Evolutionary conservation across 1,140 invertebrate species (phyloP).

Genomic region (Drosophila pseudoobscura): DNA sequence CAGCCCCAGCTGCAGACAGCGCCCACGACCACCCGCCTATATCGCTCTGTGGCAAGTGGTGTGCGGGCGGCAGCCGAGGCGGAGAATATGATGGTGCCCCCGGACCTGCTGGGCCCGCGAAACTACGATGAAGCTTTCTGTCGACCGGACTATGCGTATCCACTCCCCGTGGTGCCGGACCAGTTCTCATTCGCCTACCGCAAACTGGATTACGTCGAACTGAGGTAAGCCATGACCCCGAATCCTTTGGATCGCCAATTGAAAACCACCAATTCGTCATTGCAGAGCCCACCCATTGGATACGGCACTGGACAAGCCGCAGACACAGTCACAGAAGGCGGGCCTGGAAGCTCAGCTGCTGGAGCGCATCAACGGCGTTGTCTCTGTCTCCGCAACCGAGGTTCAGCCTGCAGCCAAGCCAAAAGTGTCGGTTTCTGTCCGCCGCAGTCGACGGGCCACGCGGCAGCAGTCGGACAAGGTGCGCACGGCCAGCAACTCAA

Average conservation of each 20-base stretch:
- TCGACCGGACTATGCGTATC: constrained; percentile 86
- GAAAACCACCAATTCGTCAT: not conserved
- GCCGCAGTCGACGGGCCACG: constrained; percentile 33
- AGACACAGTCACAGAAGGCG: constrained; percentile 83
- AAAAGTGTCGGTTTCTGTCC: constrained; percentile 3
- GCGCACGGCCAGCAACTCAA: constrained; percentile 44
- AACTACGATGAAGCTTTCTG: constrained; percentile 44
- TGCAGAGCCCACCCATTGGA: constrained; percentile 92
- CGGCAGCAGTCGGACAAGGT: constrained; percentile 37
- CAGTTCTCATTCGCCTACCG: constrained; percentile 95
- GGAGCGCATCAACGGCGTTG: not conserved
- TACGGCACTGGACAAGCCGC: constrained; percentile 92
- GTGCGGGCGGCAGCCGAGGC: constrained; percentile 57
- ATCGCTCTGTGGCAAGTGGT: constrained; percentile 49
- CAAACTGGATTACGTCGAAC: constrained; percentile 86
- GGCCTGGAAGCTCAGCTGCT: constrained; percentile 80
- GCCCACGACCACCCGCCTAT: constrained; percentile 49
- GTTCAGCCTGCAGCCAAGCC: not conserved
- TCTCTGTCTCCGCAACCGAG: not conserved
- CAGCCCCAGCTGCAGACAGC: constrained; percentile 55
- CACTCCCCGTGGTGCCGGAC: constrained; percentile 95
- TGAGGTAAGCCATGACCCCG: constrained; percentile 84
- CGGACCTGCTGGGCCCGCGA: constrained; percentile 47
- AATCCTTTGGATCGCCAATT: too few relatives aligned
- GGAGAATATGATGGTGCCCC: constrained; percentile 62